phyloP scores from a whole-genome alignment of 2,888 invertebrate genomes.

The Erebia ligea region DNA sequence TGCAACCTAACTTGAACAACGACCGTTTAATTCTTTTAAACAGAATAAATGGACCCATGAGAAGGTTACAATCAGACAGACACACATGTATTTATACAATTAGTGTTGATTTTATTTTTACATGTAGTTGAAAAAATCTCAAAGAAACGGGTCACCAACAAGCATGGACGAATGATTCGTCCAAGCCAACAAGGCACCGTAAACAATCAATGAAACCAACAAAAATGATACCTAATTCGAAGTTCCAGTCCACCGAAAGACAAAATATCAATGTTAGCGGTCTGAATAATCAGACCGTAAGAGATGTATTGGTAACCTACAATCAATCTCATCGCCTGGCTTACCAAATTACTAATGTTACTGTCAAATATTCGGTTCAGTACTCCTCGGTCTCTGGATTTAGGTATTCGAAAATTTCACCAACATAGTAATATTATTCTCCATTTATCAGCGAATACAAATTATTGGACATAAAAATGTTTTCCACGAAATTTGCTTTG shows the following conservation, averaged over 20 bases:
- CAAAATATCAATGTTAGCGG: too few species aligned
- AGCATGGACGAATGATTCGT: too few species aligned
- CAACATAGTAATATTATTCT: not conserved
- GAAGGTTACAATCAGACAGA: too few species aligned
- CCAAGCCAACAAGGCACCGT: too few species aligned
- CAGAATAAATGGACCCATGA: too few species aligned
- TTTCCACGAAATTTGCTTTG: not conserved
- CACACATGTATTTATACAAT: too few species aligned
- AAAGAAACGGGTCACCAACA: too few species aligned
- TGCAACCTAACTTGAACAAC: too few species aligned
- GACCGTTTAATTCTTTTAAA: too few species aligned
- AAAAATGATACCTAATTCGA: not conserved
- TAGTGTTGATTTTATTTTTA: too few species aligned
- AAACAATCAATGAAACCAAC: not conserved
- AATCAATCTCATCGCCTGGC: slow-evolving; percentile 9
- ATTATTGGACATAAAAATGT: not conserved
- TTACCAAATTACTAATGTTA: slow-evolving; percentile 7
- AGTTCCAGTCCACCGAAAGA: not conserved
- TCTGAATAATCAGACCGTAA: slow-evolving; percentile 9
- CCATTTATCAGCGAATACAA: slow-evolving; percentile 6
- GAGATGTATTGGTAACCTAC: slow-evolving; percentile 8
- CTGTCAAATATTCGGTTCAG: slow-evolving; percentile 2
- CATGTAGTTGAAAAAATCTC: too few species aligned
- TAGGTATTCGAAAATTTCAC: slow-evolving; percentile 4
- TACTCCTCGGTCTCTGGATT: not conserved